Conservation (phyloP, 2,797 vertebrate species). For the Uromys caudimaculatus region DNA sequence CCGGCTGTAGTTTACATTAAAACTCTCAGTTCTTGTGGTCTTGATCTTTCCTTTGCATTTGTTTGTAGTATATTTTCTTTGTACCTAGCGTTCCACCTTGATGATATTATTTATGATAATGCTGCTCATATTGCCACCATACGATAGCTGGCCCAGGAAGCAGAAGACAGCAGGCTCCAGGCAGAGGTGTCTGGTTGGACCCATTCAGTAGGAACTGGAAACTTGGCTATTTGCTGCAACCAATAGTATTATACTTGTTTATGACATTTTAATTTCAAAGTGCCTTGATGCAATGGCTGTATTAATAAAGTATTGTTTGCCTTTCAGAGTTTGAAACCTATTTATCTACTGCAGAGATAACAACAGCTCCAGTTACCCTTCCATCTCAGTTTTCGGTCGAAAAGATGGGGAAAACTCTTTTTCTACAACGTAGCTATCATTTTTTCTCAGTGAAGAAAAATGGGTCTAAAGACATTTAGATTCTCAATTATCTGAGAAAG, state of each 20-base stretch:
- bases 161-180: background rate
- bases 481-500: background rate
- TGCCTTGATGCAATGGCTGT: constrained; percentile 21
- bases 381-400: background rate
- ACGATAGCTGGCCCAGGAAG: background rate
- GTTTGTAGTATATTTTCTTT: background rate
- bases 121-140: background rate
- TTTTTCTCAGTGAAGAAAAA: constrained; percentile 8
- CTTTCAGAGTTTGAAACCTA: background rate
- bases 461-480: background rate
- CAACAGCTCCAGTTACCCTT: background rate
- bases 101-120: constrained; percentile 2
- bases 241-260: constrained; percentile 58
- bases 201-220: background rate
- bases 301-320: background rate
- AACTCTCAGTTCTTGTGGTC: background rate
- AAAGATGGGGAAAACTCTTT: background rate
- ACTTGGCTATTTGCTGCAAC: constrained; percentile 2
- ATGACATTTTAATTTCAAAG: constrained; percentile 51
- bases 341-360: background rate
- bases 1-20: background rate
- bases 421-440: no score
- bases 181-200: no score
- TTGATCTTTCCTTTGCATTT: background rate
- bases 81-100: background rate